Evolutionary conservation across 2,797 vertebrate genomes (phyloP).

Genomic region (Rhynchotus rufescens): DNA sequence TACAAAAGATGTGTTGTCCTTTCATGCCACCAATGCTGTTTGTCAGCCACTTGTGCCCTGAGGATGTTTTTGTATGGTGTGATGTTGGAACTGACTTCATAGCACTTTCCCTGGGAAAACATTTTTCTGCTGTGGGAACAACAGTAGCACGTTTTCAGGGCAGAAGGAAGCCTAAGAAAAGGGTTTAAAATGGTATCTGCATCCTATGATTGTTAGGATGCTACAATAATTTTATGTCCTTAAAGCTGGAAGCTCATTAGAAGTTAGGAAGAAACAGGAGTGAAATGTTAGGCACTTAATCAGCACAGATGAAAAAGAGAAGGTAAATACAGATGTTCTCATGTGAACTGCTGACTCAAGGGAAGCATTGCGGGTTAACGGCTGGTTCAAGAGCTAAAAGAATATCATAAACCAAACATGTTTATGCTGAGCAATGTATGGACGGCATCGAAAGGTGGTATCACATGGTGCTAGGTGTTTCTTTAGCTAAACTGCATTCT

Average conservation of each 20-base stretch:
- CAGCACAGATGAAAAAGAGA: not conserved
- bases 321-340: not conserved
- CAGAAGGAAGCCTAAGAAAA: not conserved
- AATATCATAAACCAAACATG: not conserved
- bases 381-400: not conserved
- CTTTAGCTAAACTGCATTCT: conserved; percentile 1
- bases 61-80: conserved; percentile 1
- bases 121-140: not conserved
- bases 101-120: not conserved
- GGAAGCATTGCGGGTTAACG: not conserved
- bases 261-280: not conserved
- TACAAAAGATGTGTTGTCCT: conserved; percentile 4
- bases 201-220: not conserved
- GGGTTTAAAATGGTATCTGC: accelerated
- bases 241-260: not conserved
- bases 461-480: not conserved
- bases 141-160: not conserved
- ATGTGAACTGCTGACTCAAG: not conserved
- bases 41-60: conserved; percentile 14
- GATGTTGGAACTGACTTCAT: not conserved
- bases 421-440: not conserved
- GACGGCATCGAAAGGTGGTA: not conserved
- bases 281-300: not conserved
- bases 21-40: conserved; percentile 11
- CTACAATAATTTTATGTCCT: not conserved